These are phyloP conservation scores for Antidorcas marsupialis DNA, from an alignment of 2,113 vertebrate species.

Conservation along the genomic window DNA sequence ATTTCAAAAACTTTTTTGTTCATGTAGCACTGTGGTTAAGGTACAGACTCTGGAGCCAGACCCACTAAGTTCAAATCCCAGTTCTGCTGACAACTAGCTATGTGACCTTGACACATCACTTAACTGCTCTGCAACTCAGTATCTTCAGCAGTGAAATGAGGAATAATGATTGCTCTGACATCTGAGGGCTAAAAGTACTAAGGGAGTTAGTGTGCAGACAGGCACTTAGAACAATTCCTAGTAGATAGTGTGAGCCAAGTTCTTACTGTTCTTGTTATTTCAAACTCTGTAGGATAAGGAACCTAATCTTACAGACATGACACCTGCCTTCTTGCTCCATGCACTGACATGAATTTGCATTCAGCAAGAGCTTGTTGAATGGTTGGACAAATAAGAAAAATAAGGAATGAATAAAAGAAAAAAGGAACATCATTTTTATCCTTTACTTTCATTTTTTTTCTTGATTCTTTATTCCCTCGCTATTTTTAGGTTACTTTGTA, in stretches of 20 bases:
- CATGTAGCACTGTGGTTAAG: background rate
- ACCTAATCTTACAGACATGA: background rate
- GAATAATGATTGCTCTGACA: background rate
- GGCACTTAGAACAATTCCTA: background rate
- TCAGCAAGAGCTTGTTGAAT: background rate
- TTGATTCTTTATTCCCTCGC: background rate
- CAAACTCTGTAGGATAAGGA: background rate
- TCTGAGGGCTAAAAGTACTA: background rate
- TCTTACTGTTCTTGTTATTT: background rate
- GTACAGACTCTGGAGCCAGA: background rate
- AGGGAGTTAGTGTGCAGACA: background rate
- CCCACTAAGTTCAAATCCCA: conserved; percentile 2
- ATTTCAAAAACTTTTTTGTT: background rate
- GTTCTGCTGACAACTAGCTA: background rate
- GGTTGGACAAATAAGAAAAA: background rate
- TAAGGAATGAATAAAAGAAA: background rate
- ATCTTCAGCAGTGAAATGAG: background rate
- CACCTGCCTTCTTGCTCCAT: background rate
- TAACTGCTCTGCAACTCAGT: background rate
- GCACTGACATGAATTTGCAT: background rate
- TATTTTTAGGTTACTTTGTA: conserved; percentile 28
- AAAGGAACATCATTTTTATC: background rate
- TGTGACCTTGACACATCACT: background rate
- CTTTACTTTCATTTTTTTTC: conserved; percentile 12
- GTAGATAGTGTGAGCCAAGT: background rate